These are phyloP conservation scores for Heteractis magnifica DNA, from an alignment of 92 coral and sea anemone genomes.

Conservation along the genomic window DNA sequence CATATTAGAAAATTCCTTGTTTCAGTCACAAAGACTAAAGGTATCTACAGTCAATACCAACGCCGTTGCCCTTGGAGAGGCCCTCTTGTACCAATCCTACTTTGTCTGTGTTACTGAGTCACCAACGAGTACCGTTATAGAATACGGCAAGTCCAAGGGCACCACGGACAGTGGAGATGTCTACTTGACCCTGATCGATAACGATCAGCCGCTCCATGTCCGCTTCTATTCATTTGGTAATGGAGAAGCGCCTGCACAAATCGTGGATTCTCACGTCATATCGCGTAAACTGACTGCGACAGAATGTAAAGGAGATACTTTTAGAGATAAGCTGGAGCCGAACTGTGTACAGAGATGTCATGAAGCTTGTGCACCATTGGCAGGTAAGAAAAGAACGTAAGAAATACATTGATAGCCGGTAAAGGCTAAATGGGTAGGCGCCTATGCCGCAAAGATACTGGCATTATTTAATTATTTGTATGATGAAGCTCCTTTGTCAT, in stretches of 20 bases:
- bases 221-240: slow-evolving; percentile 58
- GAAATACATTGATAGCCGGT: no score
- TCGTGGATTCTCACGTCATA: not conserved
- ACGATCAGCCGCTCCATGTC: slow-evolving; percentile 20
- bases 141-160: slow-evolving; percentile 44
- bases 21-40: slow-evolving; percentile 1
- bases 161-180: slow-evolving; percentile 36
- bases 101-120: slow-evolving; percentile 41
- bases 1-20: not conserved
- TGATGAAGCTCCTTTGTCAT: no score
- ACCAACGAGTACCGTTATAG: slow-evolving; percentile 19
- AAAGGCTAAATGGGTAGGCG: no score
- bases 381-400: not conserved
- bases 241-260: slow-evolving; percentile 25
- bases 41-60: slow-evolving; percentile 14
- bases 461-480: no score
- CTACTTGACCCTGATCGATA: slow-evolving; percentile 34
- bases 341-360: slow-evolving; percentile 15
- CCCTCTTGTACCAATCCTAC: slow-evolving; percentile 35
- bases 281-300: not conserved
- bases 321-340: not conserved
- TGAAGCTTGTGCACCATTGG: slow-evolving; percentile 2
- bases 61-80: slow-evolving; percentile 37
- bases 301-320: slow-evolving; percentile 6
- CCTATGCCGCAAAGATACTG: no score